Conservation (phyloP, 2,113 vertebrate species). For the Anolis sagrei region DNA sequence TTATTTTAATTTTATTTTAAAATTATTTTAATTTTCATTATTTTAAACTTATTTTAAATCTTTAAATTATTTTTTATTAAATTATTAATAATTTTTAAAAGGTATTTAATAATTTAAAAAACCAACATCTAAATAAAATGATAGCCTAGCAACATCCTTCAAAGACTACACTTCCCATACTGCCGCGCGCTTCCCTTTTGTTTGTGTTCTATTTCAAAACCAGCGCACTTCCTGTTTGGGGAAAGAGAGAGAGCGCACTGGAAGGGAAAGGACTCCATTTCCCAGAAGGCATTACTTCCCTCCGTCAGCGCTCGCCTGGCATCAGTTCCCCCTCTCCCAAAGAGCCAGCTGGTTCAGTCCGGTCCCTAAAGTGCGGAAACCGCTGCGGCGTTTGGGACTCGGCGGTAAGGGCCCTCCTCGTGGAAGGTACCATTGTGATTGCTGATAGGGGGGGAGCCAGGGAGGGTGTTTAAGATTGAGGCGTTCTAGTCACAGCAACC, state of each 20-base stretch:
- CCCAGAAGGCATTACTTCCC: background rate
- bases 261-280: constrained; percentile 16
- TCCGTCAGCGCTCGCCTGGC: background rate
- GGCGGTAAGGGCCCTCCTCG: background rate
- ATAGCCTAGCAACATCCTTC: no score
- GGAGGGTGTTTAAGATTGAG: no score
- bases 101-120: no score
- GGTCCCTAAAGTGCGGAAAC: background rate
- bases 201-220: background rate
- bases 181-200: background rate
- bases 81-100: no score
- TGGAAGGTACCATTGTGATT: background rate
- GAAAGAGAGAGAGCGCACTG: rapidly evolving
- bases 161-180: background rate
- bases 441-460: background rate
- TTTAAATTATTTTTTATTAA: no score
- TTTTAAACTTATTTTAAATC: no score
- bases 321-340: background rate
- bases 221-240: background rate
- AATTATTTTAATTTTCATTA: no score
- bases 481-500: background rate
- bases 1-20: no score
- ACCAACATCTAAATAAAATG: no score
- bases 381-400: background rate
- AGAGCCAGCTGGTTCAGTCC: background rate